Base-by-base conservation (phyloP, 2,888 invertebrate genomes). In the Drosophila ezoana region DNA sequence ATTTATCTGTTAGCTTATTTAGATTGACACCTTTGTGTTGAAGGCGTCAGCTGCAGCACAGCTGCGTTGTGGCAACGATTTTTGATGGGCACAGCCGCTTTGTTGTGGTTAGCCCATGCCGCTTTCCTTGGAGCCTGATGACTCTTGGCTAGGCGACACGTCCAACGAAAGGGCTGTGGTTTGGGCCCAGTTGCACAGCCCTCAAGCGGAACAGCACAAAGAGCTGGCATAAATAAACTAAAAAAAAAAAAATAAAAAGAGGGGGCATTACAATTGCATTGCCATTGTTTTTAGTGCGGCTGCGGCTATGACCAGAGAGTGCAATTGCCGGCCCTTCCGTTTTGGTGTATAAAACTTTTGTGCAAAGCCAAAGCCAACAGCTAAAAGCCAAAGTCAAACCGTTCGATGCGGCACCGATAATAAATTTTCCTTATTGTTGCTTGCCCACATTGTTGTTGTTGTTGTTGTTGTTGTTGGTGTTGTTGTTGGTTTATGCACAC, bases 371-470 rank as follows among this genome's bases (percentile, higher is more conserved):
- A 16, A 57, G 57, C 38, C 10, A 43, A 72, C 38, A 53, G 59
- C 57, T 56, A 59, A 73, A 51, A 68, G 58, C 68, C 68, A 76
- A 86, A 75, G 77, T 63, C 76, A 76, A 84, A 81, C 76, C 53
- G 71, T 80, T 84, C 83, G 86, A 84, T 84, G 84, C 84, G 66
- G 75, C 77, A 71, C 75, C 83, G 88, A 84, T 84, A 86, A 84
- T 84, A 83, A 83, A 83, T 83, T 83, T 83, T 73, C 71, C 85
- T 79, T 87, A 83, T 83, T 82, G 82, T 84, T 87, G 79, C 48
- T 72, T 80, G 73, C 61, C 72, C 79, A 76, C 63, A 60, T 54
- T 51, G 53, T 53, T 49, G 10, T 49, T 49, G 48, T 35, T 48
- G n/a, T 35, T 48, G n/a, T 43, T 44, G 65, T 57, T 38, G 35